phyloP scores from a whole-genome alignment of 1,140 invertebrate genomes.

The Pogonomyrmex barbatus region DNA sequence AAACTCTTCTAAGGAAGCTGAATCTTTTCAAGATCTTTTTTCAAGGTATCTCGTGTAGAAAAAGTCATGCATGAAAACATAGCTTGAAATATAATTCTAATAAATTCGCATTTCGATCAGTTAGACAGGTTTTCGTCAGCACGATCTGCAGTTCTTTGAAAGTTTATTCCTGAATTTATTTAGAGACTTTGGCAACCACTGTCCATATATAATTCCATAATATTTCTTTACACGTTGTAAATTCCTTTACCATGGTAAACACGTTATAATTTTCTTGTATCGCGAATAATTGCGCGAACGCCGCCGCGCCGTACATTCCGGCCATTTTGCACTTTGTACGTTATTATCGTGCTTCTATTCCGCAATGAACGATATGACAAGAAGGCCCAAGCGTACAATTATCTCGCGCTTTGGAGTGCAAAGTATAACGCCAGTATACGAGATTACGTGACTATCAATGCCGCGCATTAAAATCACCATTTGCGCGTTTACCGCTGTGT shows the following conservation, averaged over 20 bases:
- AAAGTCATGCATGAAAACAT: neutral
- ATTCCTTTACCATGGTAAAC: slow-evolving; percentile 26
- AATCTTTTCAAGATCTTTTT: neutral
- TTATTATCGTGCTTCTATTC: slow-evolving; percentile 55
- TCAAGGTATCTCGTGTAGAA: neutral
- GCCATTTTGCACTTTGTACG: slow-evolving; percentile 47
- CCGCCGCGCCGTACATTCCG: slow-evolving; percentile 1
- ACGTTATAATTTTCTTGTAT: slow-evolving; percentile 56
- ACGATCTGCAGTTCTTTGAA: neutral
- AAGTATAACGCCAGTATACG: slow-evolving; percentile 31
- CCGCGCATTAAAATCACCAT: slow-evolving; percentile 52
- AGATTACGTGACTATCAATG: slow-evolving; percentile 47
- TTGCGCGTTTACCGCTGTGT: neutral
- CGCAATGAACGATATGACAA: slow-evolving; percentile 50
- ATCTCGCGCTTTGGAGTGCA: slow-evolving; percentile 46
- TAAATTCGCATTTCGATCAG: neutral
- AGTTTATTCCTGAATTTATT: neutral
- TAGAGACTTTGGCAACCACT: slow-evolving; percentile 35
- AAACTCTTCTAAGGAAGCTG: neutral
- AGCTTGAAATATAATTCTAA: neutral
- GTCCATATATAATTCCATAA: neutral
- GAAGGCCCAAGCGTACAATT: slow-evolving; percentile 41
- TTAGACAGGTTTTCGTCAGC: neutral
- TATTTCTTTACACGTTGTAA: slow-evolving; percentile 34
- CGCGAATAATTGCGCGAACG: slow-evolving; percentile 51